Base-by-base conservation (phyloP, 2,888 invertebrate species). In the Melangyna quadrimaculata region DNA sequence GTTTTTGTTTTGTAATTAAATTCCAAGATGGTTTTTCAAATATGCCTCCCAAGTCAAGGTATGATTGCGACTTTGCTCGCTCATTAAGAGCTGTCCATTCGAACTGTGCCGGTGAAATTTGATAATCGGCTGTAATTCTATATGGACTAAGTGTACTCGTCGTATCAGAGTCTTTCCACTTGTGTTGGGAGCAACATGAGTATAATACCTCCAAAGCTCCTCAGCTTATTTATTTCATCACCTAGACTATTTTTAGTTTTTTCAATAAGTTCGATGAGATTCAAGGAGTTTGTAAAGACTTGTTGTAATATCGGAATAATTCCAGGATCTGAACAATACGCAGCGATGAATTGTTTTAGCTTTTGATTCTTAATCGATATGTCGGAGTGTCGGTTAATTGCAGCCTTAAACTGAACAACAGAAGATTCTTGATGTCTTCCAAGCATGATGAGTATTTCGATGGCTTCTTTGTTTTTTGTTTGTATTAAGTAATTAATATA, bases 401-500 rank as follows among this genome's bases (percentile, higher is more conserved):
- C 88, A 24, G 91, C 89, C 87, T 92, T 90, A 78, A 93, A 93
- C 82, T 93, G 92, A 65, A 92, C 89, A 57, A 93, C 90, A 1
- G 95, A 94, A 27, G 95, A 95, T 84, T 95, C 95, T 72, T 94
- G 93, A 87, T 94, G 94, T 72, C 94, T 93, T 1, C 95, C 95
- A 45, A 95, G 93, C 93, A 95, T 94, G 88, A 95, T 95, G n/a
- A 96, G 92, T 72, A 96, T 91, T 91, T 96, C 95, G 3, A 94
- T 94, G 2, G 96, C 93, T 90, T 96, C 96, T 12, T 93, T 93
- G 35, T 95, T 93, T 87, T 95, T 94, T 84, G 95, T 94, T 88
- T 95, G 94, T 8, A 94, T 94, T n/a, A 97, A 91, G 90, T 96
- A 96, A 88, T 95, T 94, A 10, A 95, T 93, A 89, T 97, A 97